Conservation (phyloP, 2,797 vertebrate genomes). For the Sebastes trivittatus region DNA sequence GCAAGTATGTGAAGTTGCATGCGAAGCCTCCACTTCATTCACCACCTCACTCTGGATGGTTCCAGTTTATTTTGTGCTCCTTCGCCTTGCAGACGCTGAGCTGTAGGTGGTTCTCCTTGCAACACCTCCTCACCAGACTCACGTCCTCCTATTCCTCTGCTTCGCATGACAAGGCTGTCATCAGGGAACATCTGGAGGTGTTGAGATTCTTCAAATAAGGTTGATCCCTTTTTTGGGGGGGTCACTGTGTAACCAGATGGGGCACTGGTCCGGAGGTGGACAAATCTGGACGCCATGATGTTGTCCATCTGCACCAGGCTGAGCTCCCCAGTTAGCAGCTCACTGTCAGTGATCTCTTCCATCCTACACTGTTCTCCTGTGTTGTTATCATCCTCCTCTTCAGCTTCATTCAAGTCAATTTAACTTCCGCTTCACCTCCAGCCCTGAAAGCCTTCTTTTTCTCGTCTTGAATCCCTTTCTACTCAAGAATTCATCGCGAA, state of each 20-base stretch:
- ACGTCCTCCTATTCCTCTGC: background rate
- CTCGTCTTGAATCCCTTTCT: background rate
- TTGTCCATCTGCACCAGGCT: conserved; percentile 46
- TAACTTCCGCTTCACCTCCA: background rate
- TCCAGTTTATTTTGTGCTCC: background rate
- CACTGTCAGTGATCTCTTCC: conserved; percentile 26
- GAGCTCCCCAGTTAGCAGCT: conserved; percentile 33
- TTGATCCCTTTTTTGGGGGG: background rate
- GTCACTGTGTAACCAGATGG: conserved; percentile 16
- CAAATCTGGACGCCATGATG: conserved; percentile 45
- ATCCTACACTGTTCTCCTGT: conserved; percentile 27
- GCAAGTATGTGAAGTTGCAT: background rate
- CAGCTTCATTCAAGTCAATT: background rate
- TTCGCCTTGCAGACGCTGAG: background rate
- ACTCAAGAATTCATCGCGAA: background rate
- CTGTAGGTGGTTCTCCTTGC: background rate
- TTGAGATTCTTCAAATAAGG: background rate
- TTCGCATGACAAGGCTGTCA: background rate
- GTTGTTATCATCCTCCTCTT: background rate
- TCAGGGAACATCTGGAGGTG: conserved; percentile 1
- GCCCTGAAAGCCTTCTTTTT: background rate
- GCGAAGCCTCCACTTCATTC: background rate
- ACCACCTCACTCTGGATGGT: background rate
- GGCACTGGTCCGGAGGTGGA: conserved; percentile 39
- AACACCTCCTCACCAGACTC: background rate